Evolutionary conservation across 2,797 vertebrate species (phyloP), one percentile per base, ranked within the genome.

Genomic region (Leontocebus nigricollis): DNA sequence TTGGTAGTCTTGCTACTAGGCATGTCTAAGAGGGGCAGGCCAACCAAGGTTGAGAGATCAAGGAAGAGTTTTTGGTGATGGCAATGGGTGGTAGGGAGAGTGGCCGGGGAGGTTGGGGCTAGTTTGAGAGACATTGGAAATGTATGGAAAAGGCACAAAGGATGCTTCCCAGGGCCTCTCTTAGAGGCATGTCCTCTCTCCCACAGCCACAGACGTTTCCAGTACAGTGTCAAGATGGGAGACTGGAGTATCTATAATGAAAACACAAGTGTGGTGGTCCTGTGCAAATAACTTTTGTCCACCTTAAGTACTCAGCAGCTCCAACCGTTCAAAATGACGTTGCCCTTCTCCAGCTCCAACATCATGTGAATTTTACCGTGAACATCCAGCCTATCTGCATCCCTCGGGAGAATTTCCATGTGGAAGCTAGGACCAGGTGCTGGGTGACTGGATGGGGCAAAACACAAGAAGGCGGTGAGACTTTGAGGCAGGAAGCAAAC

Each of bases 401-500:
- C 17, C 96, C 97, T 36, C 1, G 26, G 4, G 44, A 67, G 50
- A 59, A 26, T 17, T 95, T 96, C 30, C 2, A 7, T 7, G 72
- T 97, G 57, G 9, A 76, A 84, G 46, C 33, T 41, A 92, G 82
- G 50, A 94, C 95, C 72, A 87, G 1, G 30, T 96, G 94, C 82
- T 97, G 91, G 96, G 96, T 97, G 85, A 94, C 95, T 0, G 81
- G 93, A 85, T 94, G 95, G 96, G 91, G 96, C 82, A 87, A 4
- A 46, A 52, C 3, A 44, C 2, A 15, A 10, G 17, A 83, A 52
- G 13, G 17, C 0, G 41, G 93, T 97, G 81, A 97, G 95, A 64
- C 52, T 46, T 27, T 7, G 19, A 36, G n/a, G 15, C 77, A 84
- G 75, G 52, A 30, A 33, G 55, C 61, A 15, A 52, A 24, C 41